Percentiles rank a stretch among this genome's conserved stretches.
Evolutionary conservation across 2,888 invertebrate genomes (phyloP).

Genomic region (Pterobdella sp.): DNA sequence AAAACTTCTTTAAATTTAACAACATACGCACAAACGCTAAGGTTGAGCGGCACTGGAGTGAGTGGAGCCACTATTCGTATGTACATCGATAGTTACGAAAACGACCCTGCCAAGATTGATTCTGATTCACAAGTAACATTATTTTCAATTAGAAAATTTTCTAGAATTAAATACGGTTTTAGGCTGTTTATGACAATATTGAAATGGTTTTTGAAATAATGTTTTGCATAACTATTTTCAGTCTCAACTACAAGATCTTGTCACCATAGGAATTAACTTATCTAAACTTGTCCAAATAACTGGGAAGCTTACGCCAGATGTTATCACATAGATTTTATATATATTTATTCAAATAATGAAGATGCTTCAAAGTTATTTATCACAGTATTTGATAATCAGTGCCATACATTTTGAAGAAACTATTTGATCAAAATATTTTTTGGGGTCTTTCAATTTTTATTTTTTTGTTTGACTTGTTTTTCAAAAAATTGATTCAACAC

Average conservation of each 20-base stretch:
- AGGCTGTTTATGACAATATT: neutral
- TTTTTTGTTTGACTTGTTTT: neutral
- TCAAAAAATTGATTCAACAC: too few relatives aligned
- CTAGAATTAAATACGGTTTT: neutral
- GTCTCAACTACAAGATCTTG: constrained; percentile 73
- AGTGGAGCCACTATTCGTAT: constrained; percentile 92
- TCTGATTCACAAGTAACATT: constrained; percentile 52
- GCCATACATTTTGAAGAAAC: neutral
- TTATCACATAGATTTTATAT: constrained; percentile 65
- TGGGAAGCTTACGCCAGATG: constrained; percentile 82
- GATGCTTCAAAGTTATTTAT: too few relatives aligned
- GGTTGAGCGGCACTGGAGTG: constrained; percentile 91
- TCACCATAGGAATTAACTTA: constrained; percentile 76
- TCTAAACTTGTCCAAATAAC: constrained; percentile 75
- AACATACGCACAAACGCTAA: too few relatives aligned
- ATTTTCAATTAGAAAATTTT: neutral
- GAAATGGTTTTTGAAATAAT: neutral
- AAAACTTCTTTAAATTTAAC: too few relatives aligned
- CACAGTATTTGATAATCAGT: too few relatives aligned
- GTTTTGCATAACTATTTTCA: too few relatives aligned
- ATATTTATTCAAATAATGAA: neutral
- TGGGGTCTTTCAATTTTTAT: neutral
- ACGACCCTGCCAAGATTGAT: constrained; percentile 55
- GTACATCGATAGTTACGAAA: constrained; percentile 84
- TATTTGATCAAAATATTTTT: neutral